These are phyloP conservation scores for Eupithecia insigniata DNA, from an alignment of 2,888 invertebrate genomes.

Conservation along the genomic window DNA sequence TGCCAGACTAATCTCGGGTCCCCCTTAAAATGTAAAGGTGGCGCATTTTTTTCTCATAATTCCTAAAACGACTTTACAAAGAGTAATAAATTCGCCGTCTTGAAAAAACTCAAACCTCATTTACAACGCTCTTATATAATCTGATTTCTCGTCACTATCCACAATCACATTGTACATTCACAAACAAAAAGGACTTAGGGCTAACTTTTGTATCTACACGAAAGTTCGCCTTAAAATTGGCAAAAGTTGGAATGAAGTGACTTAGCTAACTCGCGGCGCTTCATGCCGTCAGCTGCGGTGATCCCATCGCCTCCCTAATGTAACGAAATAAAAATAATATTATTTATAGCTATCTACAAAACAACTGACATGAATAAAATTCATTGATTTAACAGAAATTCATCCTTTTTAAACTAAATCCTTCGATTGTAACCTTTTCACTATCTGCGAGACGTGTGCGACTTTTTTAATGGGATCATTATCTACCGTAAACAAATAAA, in stretches of 20 bases:
- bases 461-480: neutral
- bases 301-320: conserved; percentile 77
- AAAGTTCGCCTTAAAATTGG: conserved; percentile 75
- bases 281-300: conserved; percentile 77
- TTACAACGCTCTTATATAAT: conserved; percentile 40
- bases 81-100: conserved; percentile 36
- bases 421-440: neutral
- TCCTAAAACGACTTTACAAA: conserved; percentile 48
- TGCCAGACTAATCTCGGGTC: conserved; percentile 69
- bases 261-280: conserved; percentile 73
- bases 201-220: conserved; percentile 72
- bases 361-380: conserved; percentile 49
- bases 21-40: conserved; percentile 56
- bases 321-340: conserved; percentile 74
- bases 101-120: conserved; percentile 19
- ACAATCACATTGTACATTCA: conserved; percentile 63
- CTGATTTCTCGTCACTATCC: conserved; percentile 60
- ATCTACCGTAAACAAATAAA: neutral
- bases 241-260: conserved; percentile 81
- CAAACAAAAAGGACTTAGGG: conserved; percentile 68
- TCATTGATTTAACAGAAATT: conserved; percentile 34
- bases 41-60: conserved; percentile 53
- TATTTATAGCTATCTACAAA: conserved; percentile 61
- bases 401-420: conserved; percentile 12
- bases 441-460: neutral